Conservation (phyloP, 2,888 invertebrate genomes). For the Acrobeloides nanus region DNA sequence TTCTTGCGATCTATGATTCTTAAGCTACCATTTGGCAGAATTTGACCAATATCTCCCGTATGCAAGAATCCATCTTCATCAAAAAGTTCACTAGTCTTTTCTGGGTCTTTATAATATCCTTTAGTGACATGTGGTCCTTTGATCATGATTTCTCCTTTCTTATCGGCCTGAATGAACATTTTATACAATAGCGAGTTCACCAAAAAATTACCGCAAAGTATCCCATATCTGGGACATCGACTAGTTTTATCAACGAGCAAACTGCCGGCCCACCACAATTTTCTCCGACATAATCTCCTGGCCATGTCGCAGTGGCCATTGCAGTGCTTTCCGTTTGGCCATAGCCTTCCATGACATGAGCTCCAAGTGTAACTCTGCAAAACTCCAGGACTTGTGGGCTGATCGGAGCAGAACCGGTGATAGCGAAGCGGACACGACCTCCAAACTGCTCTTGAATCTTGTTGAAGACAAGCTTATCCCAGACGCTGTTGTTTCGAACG, state of each 20-base stretch:
- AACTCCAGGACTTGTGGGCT: slow-evolving; percentile 59
- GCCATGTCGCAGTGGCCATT: slow-evolving; percentile 41
- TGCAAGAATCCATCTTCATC: slow-evolving; percentile 60
- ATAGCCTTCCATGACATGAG: slow-evolving; percentile 51
- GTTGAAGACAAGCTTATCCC: slow-evolving; percentile 49
- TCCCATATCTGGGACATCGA: slow-evolving; percentile 51
- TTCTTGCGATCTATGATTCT: slow-evolving; percentile 59
- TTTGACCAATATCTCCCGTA: slow-evolving; percentile 46
- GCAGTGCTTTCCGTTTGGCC: slow-evolving; percentile 52
- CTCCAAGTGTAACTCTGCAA: slow-evolving; percentile 53
- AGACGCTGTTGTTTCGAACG: slow-evolving; percentile 33
- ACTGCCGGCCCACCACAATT: slow-evolving; percentile 37
- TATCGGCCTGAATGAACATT: slow-evolving; percentile 18
- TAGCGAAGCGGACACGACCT: slow-evolving; percentile 68
- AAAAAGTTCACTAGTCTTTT: slow-evolving; percentile 79
- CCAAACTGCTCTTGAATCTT: slow-evolving; percentile 67
- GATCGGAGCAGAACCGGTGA: slow-evolving; percentile 89
- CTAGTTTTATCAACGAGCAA: slow-evolving; percentile 54
- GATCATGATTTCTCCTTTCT: slow-evolving; percentile 34
- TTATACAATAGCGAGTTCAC: background rate
- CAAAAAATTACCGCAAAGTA: slow-evolving; percentile 34
- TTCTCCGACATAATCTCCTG: slow-evolving; percentile 39
- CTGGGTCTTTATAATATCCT: slow-evolving; percentile 64
- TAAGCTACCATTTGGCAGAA: slow-evolving; percentile 55
- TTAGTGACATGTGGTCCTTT: slow-evolving; percentile 46